Conservation (phyloP, 2,888 invertebrate genomes). For the Drosophila kambysellisi region DNA sequence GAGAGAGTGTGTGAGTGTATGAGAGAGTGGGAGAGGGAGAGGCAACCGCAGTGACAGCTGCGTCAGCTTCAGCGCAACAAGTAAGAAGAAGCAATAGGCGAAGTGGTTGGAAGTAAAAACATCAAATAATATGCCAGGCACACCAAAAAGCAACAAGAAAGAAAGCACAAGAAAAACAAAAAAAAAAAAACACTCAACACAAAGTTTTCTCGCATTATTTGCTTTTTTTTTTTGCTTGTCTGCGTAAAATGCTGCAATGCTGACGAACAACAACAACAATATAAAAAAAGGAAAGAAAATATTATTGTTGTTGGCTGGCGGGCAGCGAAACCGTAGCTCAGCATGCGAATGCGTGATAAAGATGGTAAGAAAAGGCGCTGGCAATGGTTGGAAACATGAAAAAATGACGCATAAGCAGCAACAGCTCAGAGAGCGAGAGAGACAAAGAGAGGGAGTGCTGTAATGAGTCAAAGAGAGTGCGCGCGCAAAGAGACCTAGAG, state of each 20-base stretch:
- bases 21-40: slow-evolving; percentile 13
- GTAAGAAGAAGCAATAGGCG: slow-evolving; percentile 66
- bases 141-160: slow-evolving; percentile 32
- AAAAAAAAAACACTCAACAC: slow-evolving; percentile 37
- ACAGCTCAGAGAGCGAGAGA: slow-evolving; percentile 12
- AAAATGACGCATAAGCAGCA: slow-evolving; percentile 74
- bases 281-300: slow-evolving; percentile 25
- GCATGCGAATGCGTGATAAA: slow-evolving; percentile 55
- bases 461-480: neutral
- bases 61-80: slow-evolving; percentile 69
- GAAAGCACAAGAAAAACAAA: slow-evolving; percentile 13
- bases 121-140: slow-evolving; percentile 56
- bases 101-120: slow-evolving; percentile 47
- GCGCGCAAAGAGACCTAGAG: slow-evolving; percentile 14
- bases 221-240: slow-evolving; percentile 41
- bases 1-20: neutral
- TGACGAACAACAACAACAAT: slow-evolving; percentile 54
- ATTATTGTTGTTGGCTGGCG: slow-evolving; percentile 40
- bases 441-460: slow-evolving; percentile 11
- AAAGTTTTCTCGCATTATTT: slow-evolving; percentile 15
- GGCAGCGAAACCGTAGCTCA: slow-evolving; percentile 28
- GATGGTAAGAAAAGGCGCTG: slow-evolving; percentile 67
- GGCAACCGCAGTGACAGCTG: slow-evolving; percentile 56
- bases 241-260: slow-evolving; percentile 80
- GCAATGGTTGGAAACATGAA: slow-evolving; percentile 50